Evolutionary conservation across 23 tunicate species (phyloP).

Genomic region (Styela plicata): DNA sequence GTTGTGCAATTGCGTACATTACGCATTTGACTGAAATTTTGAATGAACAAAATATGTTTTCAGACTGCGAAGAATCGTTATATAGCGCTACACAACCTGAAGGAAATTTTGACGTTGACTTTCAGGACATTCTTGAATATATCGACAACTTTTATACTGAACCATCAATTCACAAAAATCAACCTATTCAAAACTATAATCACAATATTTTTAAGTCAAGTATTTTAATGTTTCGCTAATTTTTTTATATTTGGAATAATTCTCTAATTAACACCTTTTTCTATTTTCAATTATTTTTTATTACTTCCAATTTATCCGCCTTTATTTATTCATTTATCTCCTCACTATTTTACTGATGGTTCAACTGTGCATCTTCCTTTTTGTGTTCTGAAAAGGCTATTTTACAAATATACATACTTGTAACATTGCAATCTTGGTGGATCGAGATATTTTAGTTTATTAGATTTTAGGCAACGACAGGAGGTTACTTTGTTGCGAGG

Average conservation of each 20-base stretch:
- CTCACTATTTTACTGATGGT: no score
- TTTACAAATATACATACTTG: no score
- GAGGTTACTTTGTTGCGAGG: no score
- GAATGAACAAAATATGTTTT: background rate
- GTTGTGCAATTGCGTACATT: constrained; percentile 3
- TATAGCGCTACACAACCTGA: background rate
- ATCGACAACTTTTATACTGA: background rate
- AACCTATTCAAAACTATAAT: background rate
- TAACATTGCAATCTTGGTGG: no score
- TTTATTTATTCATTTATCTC: no score
- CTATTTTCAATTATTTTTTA: no score
- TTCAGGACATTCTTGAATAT: constrained; percentile 11
- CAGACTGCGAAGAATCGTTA: background rate
- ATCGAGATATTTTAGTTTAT: no score
- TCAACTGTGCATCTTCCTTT: no score
- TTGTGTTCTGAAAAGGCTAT: no score
- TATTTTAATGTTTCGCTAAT: background rate
- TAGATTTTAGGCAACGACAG: no score
- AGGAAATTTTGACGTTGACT: background rate
- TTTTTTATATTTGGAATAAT: background rate
- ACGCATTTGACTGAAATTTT: background rate
- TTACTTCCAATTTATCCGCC: no score
- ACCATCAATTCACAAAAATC: background rate
- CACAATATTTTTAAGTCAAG: background rate
- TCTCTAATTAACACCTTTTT: background rate